Evolutionary conservation across 2,113 vertebrate species (phyloP), one percentile per base, ranked within the genome.

Genomic region (Channa argus): DNA sequence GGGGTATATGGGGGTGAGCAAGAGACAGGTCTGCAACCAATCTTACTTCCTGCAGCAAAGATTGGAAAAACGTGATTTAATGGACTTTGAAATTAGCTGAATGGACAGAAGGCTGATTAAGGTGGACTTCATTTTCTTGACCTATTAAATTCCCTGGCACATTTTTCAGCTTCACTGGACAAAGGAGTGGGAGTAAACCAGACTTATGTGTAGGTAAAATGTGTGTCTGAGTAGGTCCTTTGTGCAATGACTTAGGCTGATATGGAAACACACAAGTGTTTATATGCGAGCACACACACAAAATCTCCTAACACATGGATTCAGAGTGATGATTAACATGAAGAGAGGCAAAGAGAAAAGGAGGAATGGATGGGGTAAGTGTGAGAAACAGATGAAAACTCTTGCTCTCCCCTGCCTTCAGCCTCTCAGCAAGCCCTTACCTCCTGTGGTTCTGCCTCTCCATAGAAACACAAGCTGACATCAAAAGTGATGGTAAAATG

Each of bases 381-480:
- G 24, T 24, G 73, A 74, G 66, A 67, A 76, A 71, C 79, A 61
- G 60, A 82, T 68, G 47, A 69, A 75, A 62, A 13, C 72, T 76
- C 62, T 67, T 38, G 61, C 77, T 10, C 80, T 77, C 77, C 74
- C 70, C 73, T 24, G 73, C 85, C 83, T 84, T 82, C 85, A 75
- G 72, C 67, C 49, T 74, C 82, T 80, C 77, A 84, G 84, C 84
- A 56, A 64, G 82, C 60, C 84, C 49, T 68, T 72, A 70, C 76
- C 83, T 84, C 86, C 84, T 9, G 79, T 71, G 78, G 81, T 55
- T 86, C 49, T 56, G 64, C 52, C 71, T 82, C 58, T 82, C 82
- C 82, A 67, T 39, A 33, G 84, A 89, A 85, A 82, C 86, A 85
- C 77, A 83, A 84, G 77, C 80, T 63, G 76, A 88, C 83, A 89